phyloP scores from a whole-genome alignment of 1,140 invertebrate species.

The Conus betulinus region DNA sequence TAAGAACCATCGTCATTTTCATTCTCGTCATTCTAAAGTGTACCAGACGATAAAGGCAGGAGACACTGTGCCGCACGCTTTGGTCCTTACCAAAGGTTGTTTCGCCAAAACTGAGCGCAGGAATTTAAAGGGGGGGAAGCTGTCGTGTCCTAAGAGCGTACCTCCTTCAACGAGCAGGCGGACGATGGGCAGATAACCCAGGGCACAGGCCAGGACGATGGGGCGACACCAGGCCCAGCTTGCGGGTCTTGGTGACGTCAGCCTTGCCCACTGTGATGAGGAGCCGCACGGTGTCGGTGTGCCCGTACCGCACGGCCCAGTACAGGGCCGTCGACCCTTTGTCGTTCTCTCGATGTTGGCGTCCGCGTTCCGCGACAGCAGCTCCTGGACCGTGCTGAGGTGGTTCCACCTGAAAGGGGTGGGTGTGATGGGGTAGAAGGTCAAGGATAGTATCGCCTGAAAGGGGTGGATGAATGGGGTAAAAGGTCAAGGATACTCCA shows the following conservation, averaged over 20 bases:
- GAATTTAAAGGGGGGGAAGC: too few relatives aligned
- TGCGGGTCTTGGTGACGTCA: slow-evolving; percentile 60
- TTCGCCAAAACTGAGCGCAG: too few relatives aligned
- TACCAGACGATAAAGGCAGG: too few relatives aligned
- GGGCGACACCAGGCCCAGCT: slow-evolving; percentile 69
- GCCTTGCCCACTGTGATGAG: slow-evolving; percentile 59
- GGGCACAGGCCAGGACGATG: slow-evolving; percentile 66
- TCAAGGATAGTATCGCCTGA: background rate
- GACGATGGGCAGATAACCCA: slow-evolving; percentile 63
- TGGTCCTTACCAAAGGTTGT: too few relatives aligned
- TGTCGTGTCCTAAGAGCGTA: background rate
- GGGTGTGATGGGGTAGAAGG: background rate
- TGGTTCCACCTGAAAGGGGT: slow-evolving; percentile 58
- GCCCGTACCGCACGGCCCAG: slow-evolving; percentile 72
- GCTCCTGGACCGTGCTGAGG: slow-evolving; percentile 45
- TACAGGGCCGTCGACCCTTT: slow-evolving; percentile 73
- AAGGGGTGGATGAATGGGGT: background rate
- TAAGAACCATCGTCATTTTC: too few relatives aligned
- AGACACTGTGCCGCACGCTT: too few relatives aligned
- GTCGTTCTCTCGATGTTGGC: slow-evolving; percentile 69
- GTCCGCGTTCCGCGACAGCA: slow-evolving; percentile 55
- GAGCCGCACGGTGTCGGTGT: slow-evolving; percentile 57
- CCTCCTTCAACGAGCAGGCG: slow-evolving; percentile 59
- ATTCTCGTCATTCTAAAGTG: too few relatives aligned
- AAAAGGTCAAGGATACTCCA: background rate